A percentile compares a stretch with the other conserved stretches of the same genome.
These are phyloP conservation scores for Myioborus melanocephalus DNA, from an alignment of 2,797 vertebrate genomes.

Conservation along the genomic window DNA sequence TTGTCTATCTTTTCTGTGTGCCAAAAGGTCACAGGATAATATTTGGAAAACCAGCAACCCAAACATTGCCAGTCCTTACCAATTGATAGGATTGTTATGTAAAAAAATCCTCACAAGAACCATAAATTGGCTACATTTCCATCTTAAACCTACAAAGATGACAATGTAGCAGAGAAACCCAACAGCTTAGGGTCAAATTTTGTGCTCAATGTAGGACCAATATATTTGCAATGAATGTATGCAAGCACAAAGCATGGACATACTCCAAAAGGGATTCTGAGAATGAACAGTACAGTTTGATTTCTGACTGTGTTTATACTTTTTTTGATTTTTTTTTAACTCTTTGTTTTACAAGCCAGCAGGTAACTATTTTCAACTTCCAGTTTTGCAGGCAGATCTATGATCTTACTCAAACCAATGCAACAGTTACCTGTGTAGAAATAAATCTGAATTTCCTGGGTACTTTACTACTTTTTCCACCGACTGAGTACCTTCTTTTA, in stretches of 20 bases:
- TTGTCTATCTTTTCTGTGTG: conserved; percentile 61
- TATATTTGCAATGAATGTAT: not conserved
- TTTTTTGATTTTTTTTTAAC: not conserved
- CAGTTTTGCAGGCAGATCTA: not conserved
- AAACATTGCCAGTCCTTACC: not conserved
- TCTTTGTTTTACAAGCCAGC: not conserved
- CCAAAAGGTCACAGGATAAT: conserved; percentile 59
- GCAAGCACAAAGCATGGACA: not conserved
- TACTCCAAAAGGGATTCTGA: not conserved
- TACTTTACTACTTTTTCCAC: not conserved
- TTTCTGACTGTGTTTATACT: not conserved
- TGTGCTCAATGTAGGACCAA: not conserved
- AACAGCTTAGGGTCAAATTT: not conserved
- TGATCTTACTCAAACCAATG: not conserved
- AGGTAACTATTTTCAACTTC: not conserved
- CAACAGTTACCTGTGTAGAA: not conserved
- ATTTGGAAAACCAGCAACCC: not conserved
- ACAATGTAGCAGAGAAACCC: not conserved
- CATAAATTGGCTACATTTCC: not conserved
- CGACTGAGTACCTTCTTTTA: not conserved
- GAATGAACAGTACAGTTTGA: not conserved
- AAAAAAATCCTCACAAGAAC: not conserved
- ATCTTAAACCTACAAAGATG: not conserved
- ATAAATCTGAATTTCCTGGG: not conserved
- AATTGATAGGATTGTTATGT: not conserved